Base-by-base conservation (phyloP, 2,113 vertebrate species). In the Phaethon lepturus region DNA sequence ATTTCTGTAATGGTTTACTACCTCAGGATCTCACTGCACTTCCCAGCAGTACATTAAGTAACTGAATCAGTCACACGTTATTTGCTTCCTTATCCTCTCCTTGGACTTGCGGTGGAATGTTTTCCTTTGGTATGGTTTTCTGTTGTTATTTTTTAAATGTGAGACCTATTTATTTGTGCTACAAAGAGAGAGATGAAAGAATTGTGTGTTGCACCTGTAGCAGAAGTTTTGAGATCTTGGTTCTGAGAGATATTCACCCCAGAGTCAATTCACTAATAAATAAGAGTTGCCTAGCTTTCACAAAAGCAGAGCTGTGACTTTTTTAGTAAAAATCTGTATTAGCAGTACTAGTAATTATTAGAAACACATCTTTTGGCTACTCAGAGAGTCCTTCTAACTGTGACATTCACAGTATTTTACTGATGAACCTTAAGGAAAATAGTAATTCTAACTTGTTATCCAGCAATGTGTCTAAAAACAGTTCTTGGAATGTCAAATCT, bases 1-100 rank as follows among this genome's bases (percentile, higher is more conserved):
- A 67, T 94, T 96, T 91, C 49, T 90, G 88, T 90, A 73, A 83
- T 38, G 53, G 38, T 92, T 85, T 88, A 56, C 71, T 96, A 88
- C 49, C 62, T 79, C 67, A 69, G 82, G 53, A 92, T 92, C 88
- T 86, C 86, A 93, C n/a, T n/a, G 76, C 60, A 67, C 53, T 38
- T 88, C 75, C 83, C 67, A 49, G 58, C 56, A 73, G 82, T 66
- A 47, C 53, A 31, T 58, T 88, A 76, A 83, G 82, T 73, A 96
- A 94, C 93, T 56, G 80, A 53, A 82, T 83, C 79, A 92, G 86
- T 83, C 88, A 91, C 40, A 78, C 66, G 17, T 86, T 88, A 73
- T 90, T 92, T 86, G 8, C 63, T 88, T 88, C 59, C 55, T 59
- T 76, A 82, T 55, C 17, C 9, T 79, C 50, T 88, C 45, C n/a